Base-by-base conservation (phyloP, 2,113 vertebrate genomes). In the Chamaetylas fuelleborni region DNA sequence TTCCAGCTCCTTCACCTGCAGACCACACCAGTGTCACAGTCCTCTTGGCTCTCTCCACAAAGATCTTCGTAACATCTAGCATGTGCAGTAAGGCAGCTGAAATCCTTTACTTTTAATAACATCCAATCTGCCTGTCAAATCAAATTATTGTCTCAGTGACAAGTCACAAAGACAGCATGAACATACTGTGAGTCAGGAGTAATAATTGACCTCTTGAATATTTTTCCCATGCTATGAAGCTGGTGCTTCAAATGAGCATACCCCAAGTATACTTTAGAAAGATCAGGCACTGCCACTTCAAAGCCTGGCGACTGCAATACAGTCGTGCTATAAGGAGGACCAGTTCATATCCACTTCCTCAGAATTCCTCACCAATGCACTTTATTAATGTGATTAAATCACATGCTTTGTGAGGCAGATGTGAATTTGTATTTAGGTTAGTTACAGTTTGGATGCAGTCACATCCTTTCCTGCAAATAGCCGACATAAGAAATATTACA, bases 61-160 rank as follows among this genome's bases (percentile, higher is more conserved):
- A 82, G 60, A 66, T 69, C 76, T 93, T 74, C 2, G 0, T 45
- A 90, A 88, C 34, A 33, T 12, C 57, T 81, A 36, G 11, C 54
- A 34, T 3, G 15, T 70, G 78, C 87, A 65, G 31, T 70, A 94
- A 93, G 31, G 81, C 60, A 95, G 94, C 48, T 7, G 66, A 82
- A 96, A 90, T 84, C 38, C 71, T 92, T 90, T 95, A 73, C 88
- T 90, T 95, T 92, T 94, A 91, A 89, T 93, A 92, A 86, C 54
- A 93, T 61, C 66, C 86, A 97, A 81, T 96, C 94, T 92, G 84
- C 60, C 93, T 93, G 90, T 93, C 96, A 91, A 94, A 97, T 92
- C 70, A 96, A 95, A 96, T 94, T 87, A 91, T 89, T 86, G 88
- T 76, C 93, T 91, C 78, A 48, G 43, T 83, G 93, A 91, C 86